Conservation (phyloP, 2,888 invertebrate species). For the Drosophila paranaensis region DNA sequence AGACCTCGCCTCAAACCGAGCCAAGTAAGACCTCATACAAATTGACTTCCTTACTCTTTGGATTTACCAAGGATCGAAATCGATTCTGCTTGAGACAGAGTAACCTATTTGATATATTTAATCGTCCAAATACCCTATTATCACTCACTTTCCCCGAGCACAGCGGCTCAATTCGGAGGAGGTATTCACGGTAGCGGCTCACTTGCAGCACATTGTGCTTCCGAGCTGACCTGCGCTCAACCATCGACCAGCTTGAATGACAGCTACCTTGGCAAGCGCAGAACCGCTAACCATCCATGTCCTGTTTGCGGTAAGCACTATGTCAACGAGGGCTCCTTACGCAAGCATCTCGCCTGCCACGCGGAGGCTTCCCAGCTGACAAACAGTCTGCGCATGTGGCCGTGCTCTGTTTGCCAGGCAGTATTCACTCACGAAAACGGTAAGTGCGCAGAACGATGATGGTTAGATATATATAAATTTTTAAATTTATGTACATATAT, state of each 20-base stretch:
- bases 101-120: too few relatives aligned
- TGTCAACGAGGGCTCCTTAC: conserved; percentile 96
- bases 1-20: conserved; percentile 84
- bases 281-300: conserved; percentile 97
- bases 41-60: neutral
- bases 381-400: conserved; percentile 96
- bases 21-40: conserved; percentile 47
- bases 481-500: neutral
- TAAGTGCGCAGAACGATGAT: conserved; percentile 82
- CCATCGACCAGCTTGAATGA: conserved; percentile 85
- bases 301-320: conserved; percentile 98
- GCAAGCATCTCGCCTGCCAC: conserved; percentile 97
- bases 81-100: neutral
- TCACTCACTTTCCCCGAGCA: neutral
- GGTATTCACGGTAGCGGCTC: conserved; percentile 28
- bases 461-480: too few relatives aligned
- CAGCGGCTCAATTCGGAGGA: conserved; percentile 56
- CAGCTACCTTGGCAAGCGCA: conserved; percentile 95
- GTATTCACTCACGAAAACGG: conserved; percentile 98
- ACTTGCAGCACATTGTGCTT: conserved; percentile 43
- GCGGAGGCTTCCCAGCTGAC: conserved; percentile 95
- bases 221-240: conserved; percentile 77
- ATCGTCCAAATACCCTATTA: neutral
- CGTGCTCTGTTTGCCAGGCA: conserved; percentile 97
- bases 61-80: neutral